Evolutionary conservation across 2,888 invertebrate genomes (phyloP), one percentile per base, ranked within the genome.

Genomic region (Cheilosia vulpina): DNA sequence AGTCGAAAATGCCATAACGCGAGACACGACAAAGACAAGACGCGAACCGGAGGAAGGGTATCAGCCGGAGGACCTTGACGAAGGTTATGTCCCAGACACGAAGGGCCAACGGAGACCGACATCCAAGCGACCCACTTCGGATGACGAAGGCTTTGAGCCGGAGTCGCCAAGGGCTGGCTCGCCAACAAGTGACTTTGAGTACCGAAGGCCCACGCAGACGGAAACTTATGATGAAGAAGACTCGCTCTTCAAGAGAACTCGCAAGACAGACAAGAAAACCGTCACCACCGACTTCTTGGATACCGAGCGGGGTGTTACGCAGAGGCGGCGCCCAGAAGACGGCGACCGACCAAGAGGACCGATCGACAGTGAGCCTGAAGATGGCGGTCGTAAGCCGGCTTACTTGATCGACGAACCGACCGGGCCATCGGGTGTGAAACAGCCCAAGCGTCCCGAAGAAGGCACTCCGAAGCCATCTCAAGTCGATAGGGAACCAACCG

Each of bases 161-260:
- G 88, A 87, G 4, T 89, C 89, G 31, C 88, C 88, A 6, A 77
- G 87, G 43, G 88, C 89, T 41, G 93, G 93, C 79, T 94, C 94
- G 60, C 94, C 94, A 1, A 94, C 94, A 52, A 94, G 94, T 89
- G 94, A 94, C 57, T 93, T 94, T 88, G 92, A 93, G 87, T 93
- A 90, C 83, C 63, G 65, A 27, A 17, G 71, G 4, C 76, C 80
- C 2, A 65, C 53, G 0, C 66, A 76, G 60, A 38, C 57, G 6
- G 58, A 63, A 2, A 58, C 69, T 3, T 55, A 43, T 13, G 81
- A 85, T 24, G 76, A 85, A 31, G 81, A 85, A 34, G 85, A 85
- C 52, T 60, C 84, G n/a, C 11, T 71, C 2, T n/a, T 58, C 11
- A 78, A 50, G 11, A 78, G 66, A 4, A 78, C 69, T 15, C 69